Evolutionary conservation across 2,888 invertebrate genomes (phyloP), one percentile per base, ranked within the genome.

Genomic region (Phaedon cochleariae): DNA sequence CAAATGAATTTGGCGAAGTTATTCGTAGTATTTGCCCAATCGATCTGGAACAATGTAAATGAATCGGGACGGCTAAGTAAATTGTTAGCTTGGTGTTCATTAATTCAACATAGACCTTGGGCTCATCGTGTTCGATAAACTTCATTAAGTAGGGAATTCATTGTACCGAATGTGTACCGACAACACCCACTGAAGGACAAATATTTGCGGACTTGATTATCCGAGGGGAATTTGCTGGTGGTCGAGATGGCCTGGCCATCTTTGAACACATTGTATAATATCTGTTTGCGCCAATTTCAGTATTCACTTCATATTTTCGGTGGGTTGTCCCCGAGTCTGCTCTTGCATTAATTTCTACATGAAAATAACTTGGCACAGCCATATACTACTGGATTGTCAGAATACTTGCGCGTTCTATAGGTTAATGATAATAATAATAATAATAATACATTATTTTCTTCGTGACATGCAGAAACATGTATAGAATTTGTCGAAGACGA

Each of bases 161-260:
- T 69, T 65, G 63, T 69, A 64, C 31, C 61, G 49, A 62, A 67
- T 67, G 69, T 69, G 58, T 69, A 60, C 69, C 20, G 62, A 61
- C 62, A 63, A 67, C 69, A 62, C 69, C 69, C 62, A 49, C 51
- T 61, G 57, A 51, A 62, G 60, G 62, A 65, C 67, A 67, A 69
- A 69, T 69, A 67, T 69, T 69, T 69, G 61, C 65, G 34, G 45
- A 65, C 65, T 69, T 67, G 67, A 69, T 69, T 67, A 67, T 65
- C 57, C 57, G 15, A 41, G 48, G 15, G 51, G 17, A 31, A 64
- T 52, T 29, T 31, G 31, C 18, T 7, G 15, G 17, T 17, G 17
- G 31, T 22, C 29, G 6, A 5, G 7, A 2, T 17, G 10, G 22
- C 41, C 20, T 21, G 41, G 17, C 34, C 5, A 21, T 15, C 41